A percentile compares a stretch with the other conserved stretches of the same genome.
Evolutionary conservation across 92 coral and sea anemone species (phyloP).

Genomic region (Heteractis magnifica): DNA sequence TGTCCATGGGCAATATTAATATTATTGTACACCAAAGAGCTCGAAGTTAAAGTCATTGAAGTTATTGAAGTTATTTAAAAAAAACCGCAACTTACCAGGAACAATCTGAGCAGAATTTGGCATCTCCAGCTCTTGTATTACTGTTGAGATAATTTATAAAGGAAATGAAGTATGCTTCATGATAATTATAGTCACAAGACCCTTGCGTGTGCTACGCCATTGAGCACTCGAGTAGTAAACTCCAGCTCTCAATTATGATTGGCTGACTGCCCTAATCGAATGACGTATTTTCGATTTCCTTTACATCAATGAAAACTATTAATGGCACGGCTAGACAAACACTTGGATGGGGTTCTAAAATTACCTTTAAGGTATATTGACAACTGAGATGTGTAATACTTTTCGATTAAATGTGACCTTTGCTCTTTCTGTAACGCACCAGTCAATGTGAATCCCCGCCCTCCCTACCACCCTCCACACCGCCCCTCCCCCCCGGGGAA

Average conservation of each 20-base stretch:
- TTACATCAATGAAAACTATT: constrained; percentile 19
- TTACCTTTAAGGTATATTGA: constrained; percentile 7
- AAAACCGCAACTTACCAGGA: constrained; percentile 43
- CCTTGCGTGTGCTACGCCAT: constrained; percentile 14
- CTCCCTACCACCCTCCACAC: no score
- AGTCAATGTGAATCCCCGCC: no score
- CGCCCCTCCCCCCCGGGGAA: no score
- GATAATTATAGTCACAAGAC: neutral
- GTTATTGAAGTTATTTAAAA: no score
- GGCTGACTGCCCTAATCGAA: neutral
- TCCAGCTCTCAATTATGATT: constrained; percentile 1
- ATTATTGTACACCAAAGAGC: no score
- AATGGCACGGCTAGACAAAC: constrained; percentile 18
- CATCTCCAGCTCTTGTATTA: constrained; percentile 67
- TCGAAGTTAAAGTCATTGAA: no score
- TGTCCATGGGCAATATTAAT: no score
- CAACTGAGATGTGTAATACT: neutral
- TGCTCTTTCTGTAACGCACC: neutral
- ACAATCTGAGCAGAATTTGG: constrained; percentile 67
- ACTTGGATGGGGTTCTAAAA: constrained; percentile 24
- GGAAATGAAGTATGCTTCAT: neutral
- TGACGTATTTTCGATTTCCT: constrained; percentile 22
- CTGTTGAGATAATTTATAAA: constrained; percentile 18
- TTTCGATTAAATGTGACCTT: neutral
- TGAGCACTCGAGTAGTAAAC: neutral